Percentiles rank a stretch among this genome's conserved stretches.
Conservation (phyloP, 2,888 invertebrate genomes). For the Phlogophora meticulosa region DNA sequence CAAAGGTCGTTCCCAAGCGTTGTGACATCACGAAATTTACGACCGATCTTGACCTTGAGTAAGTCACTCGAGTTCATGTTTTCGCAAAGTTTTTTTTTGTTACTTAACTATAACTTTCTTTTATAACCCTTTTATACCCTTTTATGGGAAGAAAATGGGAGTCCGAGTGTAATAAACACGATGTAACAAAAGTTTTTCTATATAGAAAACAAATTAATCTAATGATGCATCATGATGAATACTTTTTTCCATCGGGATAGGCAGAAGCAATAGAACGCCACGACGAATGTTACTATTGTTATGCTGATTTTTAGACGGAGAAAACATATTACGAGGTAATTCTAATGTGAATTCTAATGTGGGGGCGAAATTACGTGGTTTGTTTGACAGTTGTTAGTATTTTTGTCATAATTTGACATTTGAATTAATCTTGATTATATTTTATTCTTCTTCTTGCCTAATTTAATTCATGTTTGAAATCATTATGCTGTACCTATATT, state of each 20-base stretch:
- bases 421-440: too few relatives aligned
- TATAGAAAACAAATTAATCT: neutral
- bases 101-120: slow-evolving; percentile 10
- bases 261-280: neutral
- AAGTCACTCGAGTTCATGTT: slow-evolving; percentile 9
- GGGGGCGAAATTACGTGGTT: too few relatives aligned
- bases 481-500: too few relatives aligned
- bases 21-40: slow-evolving; percentile 30
- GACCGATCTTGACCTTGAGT: slow-evolving; percentile 45
- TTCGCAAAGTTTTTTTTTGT: slow-evolving; percentile 11
- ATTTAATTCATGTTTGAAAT: too few relatives aligned
- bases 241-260: neutral
- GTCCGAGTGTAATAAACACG: slow-evolving; percentile 8
- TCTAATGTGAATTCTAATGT: too few relatives aligned
- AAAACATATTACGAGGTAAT: too few relatives aligned
- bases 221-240: neutral
- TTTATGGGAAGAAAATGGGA: slow-evolving; percentile 13
- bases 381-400: too few relatives aligned
- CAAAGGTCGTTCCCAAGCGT: slow-evolving; percentile 13
- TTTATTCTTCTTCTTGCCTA: too few relatives aligned
- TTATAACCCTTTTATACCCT: slow-evolving; percentile 25
- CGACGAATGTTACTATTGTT: too few relatives aligned
- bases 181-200: neutral
- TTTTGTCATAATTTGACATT: too few relatives aligned
- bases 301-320: too few relatives aligned